These are phyloP conservation scores for Darevskia nairensis DNA, from an alignment of 2,797 vertebrate species.

Conservation along the genomic window DNA sequence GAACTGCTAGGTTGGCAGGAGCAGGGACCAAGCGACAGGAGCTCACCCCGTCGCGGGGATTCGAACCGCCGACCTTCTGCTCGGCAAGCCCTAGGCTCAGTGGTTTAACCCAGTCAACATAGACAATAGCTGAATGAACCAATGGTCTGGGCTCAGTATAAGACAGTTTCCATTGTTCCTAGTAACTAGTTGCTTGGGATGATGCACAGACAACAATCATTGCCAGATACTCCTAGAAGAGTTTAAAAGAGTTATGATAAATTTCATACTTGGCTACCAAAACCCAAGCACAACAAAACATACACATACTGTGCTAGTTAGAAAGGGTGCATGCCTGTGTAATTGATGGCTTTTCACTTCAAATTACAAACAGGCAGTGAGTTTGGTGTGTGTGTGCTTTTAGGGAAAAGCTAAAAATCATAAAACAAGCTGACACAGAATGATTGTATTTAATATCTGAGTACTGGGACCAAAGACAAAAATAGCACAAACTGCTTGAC, in stretches of 20 bases:
- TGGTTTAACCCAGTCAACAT: too few species aligned
- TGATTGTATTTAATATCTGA: neutral
- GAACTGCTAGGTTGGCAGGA: too few species aligned
- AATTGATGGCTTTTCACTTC: neutral
- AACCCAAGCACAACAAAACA: neutral
- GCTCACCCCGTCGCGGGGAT: too few species aligned
- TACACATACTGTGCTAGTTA: neutral
- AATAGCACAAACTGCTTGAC: neutral
- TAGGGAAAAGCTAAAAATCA: neutral
- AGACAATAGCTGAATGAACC: too few species aligned
- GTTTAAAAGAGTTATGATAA: neutral
- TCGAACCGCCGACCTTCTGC: too few species aligned
- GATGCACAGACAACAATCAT: neutral
- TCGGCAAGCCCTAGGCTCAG: too few species aligned
- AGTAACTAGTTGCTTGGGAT: neutral
- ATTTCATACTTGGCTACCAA: neutral
- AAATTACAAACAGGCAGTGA: neutral
- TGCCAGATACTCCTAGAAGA: constrained; percentile 16
- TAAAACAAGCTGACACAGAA: neutral
- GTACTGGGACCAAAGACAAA: neutral
- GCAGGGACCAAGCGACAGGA: too few species aligned
- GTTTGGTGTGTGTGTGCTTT: neutral
- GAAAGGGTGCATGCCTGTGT: neutral
- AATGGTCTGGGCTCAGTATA: too few species aligned
- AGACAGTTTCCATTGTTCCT: too few species aligned